Evolutionary conservation across 2,113 vertebrate species (phyloP).

Genomic region (Misgurnus anguillicaudatus): DNA sequence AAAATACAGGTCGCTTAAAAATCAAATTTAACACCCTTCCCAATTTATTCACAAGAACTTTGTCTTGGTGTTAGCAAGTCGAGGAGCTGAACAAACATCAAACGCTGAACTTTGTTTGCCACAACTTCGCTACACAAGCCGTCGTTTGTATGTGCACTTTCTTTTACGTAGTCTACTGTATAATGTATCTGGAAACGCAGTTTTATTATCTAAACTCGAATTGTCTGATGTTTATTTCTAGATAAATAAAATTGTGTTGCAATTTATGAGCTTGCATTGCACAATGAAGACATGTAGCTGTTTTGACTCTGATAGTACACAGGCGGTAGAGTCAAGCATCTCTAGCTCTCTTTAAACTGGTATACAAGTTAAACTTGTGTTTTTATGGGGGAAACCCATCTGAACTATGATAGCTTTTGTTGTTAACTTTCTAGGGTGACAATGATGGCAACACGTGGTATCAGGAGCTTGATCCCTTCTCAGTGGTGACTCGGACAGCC

Average conservation of each 20-base stretch:
- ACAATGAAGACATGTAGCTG: neutral
- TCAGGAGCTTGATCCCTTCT: conserved; percentile 32
- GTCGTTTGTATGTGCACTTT: neutral
- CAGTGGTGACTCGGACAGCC: conserved; percentile 1
- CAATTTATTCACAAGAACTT: neutral
- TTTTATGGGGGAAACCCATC: conserved; percentile 23
- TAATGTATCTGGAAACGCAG: neutral
- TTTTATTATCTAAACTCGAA: too few relatives aligned
- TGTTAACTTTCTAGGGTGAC: neutral
- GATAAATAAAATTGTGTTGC: neutral
- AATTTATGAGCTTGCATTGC: too few relatives aligned
- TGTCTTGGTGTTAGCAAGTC: neutral
- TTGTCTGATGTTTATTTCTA: neutral
- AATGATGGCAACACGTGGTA: conserved; percentile 14
- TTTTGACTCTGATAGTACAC: neutral
- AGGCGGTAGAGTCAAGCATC: neutral
- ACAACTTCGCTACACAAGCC: too few relatives aligned
- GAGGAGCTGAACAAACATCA: conserved; percentile 6
- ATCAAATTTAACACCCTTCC: neutral
- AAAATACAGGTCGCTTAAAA: too few relatives aligned
- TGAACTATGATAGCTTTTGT: neutral
- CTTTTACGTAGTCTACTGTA: too few relatives aligned
- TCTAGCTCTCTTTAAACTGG: neutral
- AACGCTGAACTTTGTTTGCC: neutral
- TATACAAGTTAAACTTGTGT: conserved; percentile 14